These are phyloP conservation scores for Microcebus jonahi DNA, from an alignment of 2,113 vertebrate species.

Conservation along the genomic window DNA sequence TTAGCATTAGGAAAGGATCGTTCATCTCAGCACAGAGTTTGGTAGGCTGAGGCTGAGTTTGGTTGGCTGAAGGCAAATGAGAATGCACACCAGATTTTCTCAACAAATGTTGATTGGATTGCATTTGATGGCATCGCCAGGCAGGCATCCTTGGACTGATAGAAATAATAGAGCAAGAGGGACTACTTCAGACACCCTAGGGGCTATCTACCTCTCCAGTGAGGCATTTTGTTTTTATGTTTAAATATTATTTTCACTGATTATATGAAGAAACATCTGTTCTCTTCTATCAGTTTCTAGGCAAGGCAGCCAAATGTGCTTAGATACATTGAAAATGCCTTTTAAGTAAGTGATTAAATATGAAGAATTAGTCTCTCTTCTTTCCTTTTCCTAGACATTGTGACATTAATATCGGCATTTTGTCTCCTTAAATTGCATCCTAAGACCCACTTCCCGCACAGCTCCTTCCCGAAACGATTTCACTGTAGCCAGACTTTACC, in stretches of 20 bases:
- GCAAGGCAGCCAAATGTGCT: constrained; percentile 42
- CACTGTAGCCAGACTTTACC: background rate
- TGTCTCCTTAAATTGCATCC: constrained; percentile 6
- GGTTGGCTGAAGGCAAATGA: background rate
- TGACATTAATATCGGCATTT: background rate
- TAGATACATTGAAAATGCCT: constrained; percentile 31
- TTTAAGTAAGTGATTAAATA: constrained; percentile 57
- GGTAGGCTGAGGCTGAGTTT: too few species aligned
- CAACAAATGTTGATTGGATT: background rate
- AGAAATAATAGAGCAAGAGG: background rate
- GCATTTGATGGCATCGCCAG: background rate
- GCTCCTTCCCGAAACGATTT: background rate
- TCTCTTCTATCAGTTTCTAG: constrained; percentile 35
- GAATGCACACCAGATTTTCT: background rate
- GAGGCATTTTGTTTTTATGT: background rate
- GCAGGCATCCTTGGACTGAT: background rate
- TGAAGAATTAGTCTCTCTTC: constrained; percentile 56
- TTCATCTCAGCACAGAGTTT: background rate
- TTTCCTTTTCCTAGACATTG: constrained; percentile 44
- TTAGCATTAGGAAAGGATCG: background rate
- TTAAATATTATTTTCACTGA: constrained; percentile 20
- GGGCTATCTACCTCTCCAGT: background rate
- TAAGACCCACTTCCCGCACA: background rate
- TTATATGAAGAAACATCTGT: background rate
- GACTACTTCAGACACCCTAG: background rate